A percentile compares a stretch with the other conserved stretches of the same genome.
Evolutionary conservation across 2,888 invertebrate genomes (phyloP).

Genomic region (Hyles lineata): DNA sequence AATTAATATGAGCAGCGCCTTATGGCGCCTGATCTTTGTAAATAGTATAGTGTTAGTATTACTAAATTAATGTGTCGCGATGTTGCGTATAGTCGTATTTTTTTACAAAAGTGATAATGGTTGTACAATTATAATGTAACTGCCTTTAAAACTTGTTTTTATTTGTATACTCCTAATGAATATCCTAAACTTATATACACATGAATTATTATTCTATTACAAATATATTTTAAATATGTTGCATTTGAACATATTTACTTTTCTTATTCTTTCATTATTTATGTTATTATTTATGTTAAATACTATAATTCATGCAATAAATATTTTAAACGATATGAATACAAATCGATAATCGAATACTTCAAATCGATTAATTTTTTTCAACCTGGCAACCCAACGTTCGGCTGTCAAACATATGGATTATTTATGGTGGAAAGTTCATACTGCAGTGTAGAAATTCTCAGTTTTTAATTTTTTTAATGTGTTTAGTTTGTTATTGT

Average conservation of each 20-base stretch:
- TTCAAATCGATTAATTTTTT: constrained; percentile 36
- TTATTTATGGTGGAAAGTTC: constrained; percentile 71
- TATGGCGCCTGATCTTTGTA: constrained; percentile 67
- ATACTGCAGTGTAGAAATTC: constrained; percentile 71
- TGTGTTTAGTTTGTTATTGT: constrained; percentile 68
- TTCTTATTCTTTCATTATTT: not conserved
- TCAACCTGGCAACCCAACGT: constrained; percentile 53
- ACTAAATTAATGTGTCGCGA: constrained; percentile 80
- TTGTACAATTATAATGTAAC: constrained; percentile 80
- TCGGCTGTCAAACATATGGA: constrained; percentile 74
- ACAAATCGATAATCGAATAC: not conserved
- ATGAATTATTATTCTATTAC: no score
- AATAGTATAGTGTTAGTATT: constrained; percentile 80
- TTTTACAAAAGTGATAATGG: constrained; percentile 80
- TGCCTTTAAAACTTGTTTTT: constrained; percentile 52
- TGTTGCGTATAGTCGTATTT: constrained; percentile 75
- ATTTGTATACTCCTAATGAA: constrained; percentile 33
- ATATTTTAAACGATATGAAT: not conserved
- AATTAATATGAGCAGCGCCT: constrained; percentile 51
- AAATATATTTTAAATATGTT: no score
- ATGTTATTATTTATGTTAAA: not conserved
- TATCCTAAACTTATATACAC: not conserved
- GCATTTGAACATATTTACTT: no score
- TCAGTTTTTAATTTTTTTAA: constrained; percentile 70
- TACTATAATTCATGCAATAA: not conserved